Evolutionary conservation across 37 sponge, comb jelly and placozoan genomes (phyloP).

Genomic region (Aphrocallistes beatrix): DNA sequence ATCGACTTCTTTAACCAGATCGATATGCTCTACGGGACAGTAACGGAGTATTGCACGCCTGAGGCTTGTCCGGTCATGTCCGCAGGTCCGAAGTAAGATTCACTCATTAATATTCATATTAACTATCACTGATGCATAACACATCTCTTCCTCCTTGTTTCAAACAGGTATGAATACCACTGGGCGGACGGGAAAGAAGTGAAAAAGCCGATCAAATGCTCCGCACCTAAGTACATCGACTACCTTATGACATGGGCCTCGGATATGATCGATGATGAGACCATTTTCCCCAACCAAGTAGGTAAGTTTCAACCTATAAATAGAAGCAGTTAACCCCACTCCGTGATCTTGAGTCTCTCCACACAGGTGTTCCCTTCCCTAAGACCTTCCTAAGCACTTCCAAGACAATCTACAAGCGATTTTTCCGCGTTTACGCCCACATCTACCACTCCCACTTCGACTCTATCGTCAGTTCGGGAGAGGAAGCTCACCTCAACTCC

Average conservation of each 20-base stretch:
- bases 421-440: constrained; percentile 97
- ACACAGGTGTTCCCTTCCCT: constrained; percentile 76
- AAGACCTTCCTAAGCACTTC: constrained; percentile 85
- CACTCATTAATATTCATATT: too few relatives aligned
- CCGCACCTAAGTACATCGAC: constrained; percentile 98
- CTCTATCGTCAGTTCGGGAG: constrained; percentile 63
- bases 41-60: constrained; percentile 86
- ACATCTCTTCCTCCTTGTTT: too few relatives aligned
- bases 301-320: constrained; percentile 31
- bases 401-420: constrained; percentile 91
- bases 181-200: constrained; percentile 97
- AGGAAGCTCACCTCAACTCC: constrained; percentile 96
- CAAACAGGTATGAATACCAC: constrained; percentile 88
- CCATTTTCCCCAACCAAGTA: constrained; percentile 88
- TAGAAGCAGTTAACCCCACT: background rate
- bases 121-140: too few relatives aligned
- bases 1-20: constrained; percentile 99
- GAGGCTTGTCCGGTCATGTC: constrained; percentile 95
- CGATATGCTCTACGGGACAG: constrained; percentile 98
- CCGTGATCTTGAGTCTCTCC: background rate
- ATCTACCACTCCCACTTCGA: constrained; percentile 94
- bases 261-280: constrained; percentile 94
- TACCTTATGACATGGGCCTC: constrained; percentile 98
- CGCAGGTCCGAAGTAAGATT: constrained; percentile 88
- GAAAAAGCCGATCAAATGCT: constrained; percentile 97